Percentiles rank a stretch among this genome's conserved stretches.
phyloP scores from a whole-genome alignment of 1,140 invertebrate species.

The Triops longicaudatus region DNA sequence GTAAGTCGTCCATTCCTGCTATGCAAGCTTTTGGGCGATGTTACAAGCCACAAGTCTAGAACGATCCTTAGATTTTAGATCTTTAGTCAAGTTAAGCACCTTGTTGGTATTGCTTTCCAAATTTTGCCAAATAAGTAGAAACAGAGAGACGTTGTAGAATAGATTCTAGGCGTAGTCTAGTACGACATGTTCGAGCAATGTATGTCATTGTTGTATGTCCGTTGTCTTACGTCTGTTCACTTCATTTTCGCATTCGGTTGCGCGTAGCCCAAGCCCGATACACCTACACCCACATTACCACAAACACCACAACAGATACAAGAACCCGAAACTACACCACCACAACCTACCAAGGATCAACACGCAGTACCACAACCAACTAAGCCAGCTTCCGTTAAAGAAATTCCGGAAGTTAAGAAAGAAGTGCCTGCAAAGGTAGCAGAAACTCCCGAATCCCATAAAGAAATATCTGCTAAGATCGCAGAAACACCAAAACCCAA shows the following conservation, averaged over 20 bases:
- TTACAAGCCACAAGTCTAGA: background rate
- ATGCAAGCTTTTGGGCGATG: background rate
- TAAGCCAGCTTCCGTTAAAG: background rate
- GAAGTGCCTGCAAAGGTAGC: no score
- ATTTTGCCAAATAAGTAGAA: background rate
- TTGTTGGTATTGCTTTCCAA: background rate
- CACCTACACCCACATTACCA: background rate
- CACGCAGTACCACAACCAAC: background rate
- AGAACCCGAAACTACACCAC: background rate
- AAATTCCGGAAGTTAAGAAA: background rate
- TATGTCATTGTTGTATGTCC: slow-evolving; percentile 14
- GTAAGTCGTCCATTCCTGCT: background rate
- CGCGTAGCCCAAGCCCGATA: background rate
- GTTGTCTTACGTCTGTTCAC: background rate
- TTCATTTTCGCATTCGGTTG: background rate
- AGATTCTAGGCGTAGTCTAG: slow-evolving; percentile 7
- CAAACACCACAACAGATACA: slow-evolving; percentile 6
- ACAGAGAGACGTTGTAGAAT: background rate
- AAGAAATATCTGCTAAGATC: no score
- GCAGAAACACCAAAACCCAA: no score
- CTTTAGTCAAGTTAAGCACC: slow-evolving; percentile 11
- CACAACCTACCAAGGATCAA: background rate
- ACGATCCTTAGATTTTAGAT: background rate
- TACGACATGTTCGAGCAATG: slow-evolving; percentile 12
- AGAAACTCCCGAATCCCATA: no score